Conservation (phyloP, 2,888 invertebrate species). For the Phaonia tiefii region DNA sequence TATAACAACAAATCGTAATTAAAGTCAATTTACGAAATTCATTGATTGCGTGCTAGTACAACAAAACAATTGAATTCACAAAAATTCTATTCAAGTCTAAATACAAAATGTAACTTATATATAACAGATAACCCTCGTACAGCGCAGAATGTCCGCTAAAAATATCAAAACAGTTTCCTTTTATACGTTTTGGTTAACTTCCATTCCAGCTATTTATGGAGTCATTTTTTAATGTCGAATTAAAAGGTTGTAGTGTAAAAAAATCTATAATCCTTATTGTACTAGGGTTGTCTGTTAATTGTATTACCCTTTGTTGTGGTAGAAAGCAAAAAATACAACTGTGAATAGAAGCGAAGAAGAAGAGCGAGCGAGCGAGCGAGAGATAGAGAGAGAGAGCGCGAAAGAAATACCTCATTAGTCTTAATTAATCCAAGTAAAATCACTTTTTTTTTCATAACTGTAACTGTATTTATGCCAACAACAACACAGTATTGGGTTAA, state of each 20-base stretch:
- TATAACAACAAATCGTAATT: conserved; percentile 63
- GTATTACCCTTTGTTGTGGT: conserved; percentile 36
- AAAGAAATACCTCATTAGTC: conserved; percentile 77
- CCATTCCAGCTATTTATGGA: too few species aligned
- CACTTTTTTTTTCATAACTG: conserved; percentile 17
- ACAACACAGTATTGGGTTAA: conserved; percentile 51
- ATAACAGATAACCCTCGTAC: too few species aligned
- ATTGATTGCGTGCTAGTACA: conserved; percentile 72
- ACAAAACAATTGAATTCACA: conserved; percentile 32
- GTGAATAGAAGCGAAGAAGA: not conserved
- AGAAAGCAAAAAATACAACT: not conserved
- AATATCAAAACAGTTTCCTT: too few species aligned
- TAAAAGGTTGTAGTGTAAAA: not conserved
- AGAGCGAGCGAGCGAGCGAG: not conserved
- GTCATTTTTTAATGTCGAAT: too few species aligned
- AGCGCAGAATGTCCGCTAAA: too few species aligned
- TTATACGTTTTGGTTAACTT: too few species aligned
- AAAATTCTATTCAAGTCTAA: conserved; percentile 18
- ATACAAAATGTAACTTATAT: too few species aligned
- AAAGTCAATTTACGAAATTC: conserved; percentile 73
- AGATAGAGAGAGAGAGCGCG: conserved; percentile 57
- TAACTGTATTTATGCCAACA: conserved; percentile 18
- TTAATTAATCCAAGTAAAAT: conserved; percentile 68
- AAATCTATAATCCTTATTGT: conserved; percentile 2
- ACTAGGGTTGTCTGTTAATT: conserved; percentile 4